phyloP scores from a whole-genome alignment of 1,140 invertebrate species.

The Drosophila santomea region DNA sequence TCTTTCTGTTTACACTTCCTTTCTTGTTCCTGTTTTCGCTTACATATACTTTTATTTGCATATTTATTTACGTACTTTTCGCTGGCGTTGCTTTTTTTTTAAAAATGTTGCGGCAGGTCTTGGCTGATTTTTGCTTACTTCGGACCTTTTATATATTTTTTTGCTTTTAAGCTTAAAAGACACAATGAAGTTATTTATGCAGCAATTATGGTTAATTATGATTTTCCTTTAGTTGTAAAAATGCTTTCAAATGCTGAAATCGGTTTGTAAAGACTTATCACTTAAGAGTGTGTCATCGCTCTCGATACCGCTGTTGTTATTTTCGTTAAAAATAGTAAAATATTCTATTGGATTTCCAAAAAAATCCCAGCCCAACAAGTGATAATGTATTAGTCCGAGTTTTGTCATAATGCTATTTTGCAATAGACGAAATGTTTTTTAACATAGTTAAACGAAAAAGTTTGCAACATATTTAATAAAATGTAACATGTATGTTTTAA shows the following conservation, averaged over 20 bases:
- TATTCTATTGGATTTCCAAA: too few relatives aligned
- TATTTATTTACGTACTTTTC: constrained; percentile 43
- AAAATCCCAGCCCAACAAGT: too few relatives aligned
- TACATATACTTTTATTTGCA: constrained; percentile 37
- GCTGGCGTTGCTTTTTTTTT: constrained; percentile 35
- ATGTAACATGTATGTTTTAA: too few relatives aligned
- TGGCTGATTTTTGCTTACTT: constrained; percentile 43
- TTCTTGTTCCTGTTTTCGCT: constrained; percentile 12
- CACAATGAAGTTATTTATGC: constrained; percentile 48
- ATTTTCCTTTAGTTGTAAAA: constrained; percentile 43
- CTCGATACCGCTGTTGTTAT: not conserved
- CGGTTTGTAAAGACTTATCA: constrained; percentile 17
- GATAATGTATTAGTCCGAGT: too few relatives aligned
- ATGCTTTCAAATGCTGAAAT: constrained; percentile 41
- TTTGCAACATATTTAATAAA: too few relatives aligned
- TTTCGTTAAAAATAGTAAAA: not conserved
- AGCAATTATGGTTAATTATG: constrained; percentile 63
- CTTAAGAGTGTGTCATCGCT: not conserved
- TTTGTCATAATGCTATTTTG: too few relatives aligned
- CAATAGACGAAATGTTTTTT: too few relatives aligned
- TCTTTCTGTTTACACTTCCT: constrained; percentile 29
- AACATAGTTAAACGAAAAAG: too few relatives aligned
- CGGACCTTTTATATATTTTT: constrained; percentile 2
- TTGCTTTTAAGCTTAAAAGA: not conserved
- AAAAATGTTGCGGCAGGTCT: constrained; percentile 72